Evolutionary conservation across 1,140 invertebrate species (phyloP).

Genomic region (Berghia stephanieae): DNA sequence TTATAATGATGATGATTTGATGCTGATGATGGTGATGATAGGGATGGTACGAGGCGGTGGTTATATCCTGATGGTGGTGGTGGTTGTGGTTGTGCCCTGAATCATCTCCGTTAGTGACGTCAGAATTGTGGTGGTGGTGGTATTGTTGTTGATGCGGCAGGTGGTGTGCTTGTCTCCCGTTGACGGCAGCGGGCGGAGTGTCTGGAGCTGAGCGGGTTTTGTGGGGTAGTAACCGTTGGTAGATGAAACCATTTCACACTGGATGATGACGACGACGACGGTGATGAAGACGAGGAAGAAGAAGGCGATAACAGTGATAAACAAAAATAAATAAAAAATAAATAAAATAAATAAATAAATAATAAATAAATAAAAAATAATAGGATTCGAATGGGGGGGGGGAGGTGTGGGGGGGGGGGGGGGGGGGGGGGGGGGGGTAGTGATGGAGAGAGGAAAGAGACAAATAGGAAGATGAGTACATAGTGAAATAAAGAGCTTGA

Average conservation of each 20-base stretch:
- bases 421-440: background rate
- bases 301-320: too few relatives aligned
- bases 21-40: too few relatives aligned
- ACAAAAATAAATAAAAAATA: too few relatives aligned
- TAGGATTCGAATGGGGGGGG: background rate
- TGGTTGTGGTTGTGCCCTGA: too few relatives aligned
- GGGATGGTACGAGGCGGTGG: too few relatives aligned
- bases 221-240: constrained; percentile 21
- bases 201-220: constrained; percentile 16
- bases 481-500: background rate
- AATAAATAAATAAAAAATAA: background rate
- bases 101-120: constrained; percentile 15
- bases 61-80: too few relatives aligned
- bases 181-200: constrained; percentile 17
- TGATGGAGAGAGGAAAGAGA: background rate
- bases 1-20: too few relatives aligned
- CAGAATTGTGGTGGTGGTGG: background rate
- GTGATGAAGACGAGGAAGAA: too few relatives aligned
- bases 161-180: too few relatives aligned
- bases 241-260: constrained; percentile 12
- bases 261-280: background rate
- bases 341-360: too few relatives aligned
- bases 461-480: background rate
- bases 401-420: background rate
- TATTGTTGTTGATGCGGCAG: too few relatives aligned